Evolutionary conservation across 2,113 vertebrate genomes (phyloP).

Genomic region (Megatriorchis doriae): DNA sequence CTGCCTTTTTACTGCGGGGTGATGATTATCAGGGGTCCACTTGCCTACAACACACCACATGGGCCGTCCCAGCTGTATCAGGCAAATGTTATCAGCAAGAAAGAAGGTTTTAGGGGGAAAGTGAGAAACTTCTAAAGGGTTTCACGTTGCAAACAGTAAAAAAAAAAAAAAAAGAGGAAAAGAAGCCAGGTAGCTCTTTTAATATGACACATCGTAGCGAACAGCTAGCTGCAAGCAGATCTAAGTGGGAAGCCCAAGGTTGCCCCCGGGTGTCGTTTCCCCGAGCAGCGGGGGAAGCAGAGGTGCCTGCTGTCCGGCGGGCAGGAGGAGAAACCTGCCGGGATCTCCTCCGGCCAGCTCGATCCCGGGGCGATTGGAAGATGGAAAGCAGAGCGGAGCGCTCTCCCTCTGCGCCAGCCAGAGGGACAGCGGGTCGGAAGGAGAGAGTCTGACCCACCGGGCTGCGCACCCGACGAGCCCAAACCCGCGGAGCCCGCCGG

Average conservation of each 20-base stretch:
- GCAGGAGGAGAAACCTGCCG: background rate
- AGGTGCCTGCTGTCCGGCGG: background rate
- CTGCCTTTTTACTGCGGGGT: background rate
- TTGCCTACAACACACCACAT: background rate
- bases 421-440: background rate
- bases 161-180: background rate
- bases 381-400: background rate
- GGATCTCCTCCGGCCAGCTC: background rate
- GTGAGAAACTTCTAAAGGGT: background rate
- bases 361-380: no score
- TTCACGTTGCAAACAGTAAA: fast-evolving
- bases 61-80: no score
- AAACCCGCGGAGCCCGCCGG: no score
- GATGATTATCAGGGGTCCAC: background rate
- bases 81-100: background rate
- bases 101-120: background rate
- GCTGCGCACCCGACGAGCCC: background rate
- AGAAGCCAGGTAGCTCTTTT: background rate
- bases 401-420: background rate
- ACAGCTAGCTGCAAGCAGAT: background rate
- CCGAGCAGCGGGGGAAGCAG: background rate
- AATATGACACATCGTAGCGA: no score
- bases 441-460: background rate
- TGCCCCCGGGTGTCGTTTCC: background rate
- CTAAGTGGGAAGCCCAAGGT: background rate